Percentiles rank a stretch among this genome's conserved stretches.
phyloP scores from a whole-genome alignment of 2,888 invertebrate species.

The Synanthedon formicaeformis region DNA sequence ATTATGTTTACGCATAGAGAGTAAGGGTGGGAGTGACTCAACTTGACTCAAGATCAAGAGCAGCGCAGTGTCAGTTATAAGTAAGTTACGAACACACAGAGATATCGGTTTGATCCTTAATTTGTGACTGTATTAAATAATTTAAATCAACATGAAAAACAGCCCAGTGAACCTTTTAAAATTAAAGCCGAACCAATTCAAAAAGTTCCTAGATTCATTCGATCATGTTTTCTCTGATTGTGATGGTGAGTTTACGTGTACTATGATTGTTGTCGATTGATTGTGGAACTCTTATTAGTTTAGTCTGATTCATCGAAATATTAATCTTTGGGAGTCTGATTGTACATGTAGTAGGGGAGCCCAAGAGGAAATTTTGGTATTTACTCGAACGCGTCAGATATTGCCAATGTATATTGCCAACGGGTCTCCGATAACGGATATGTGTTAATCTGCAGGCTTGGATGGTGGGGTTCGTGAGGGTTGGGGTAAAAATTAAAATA shows the following conservation, averaged over 20 bases:
- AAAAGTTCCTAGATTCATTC: constrained; percentile 71
- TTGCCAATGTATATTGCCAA: no score
- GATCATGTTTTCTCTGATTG: constrained; percentile 83
- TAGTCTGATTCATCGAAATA: background rate
- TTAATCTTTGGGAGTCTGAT: background rate
- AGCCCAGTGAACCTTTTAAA: constrained; percentile 47
- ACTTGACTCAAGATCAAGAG: no score
- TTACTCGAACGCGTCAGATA: no score
- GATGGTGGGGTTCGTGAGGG: no score
- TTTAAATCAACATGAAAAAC: constrained; percentile 16
- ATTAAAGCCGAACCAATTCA: constrained; percentile 49
- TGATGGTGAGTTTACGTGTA: constrained; percentile 70
- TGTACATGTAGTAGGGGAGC: background rate
- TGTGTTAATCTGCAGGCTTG: no score
- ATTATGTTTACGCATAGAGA: background rate
- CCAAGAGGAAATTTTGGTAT: no score
- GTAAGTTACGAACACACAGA: constrained; percentile 45
- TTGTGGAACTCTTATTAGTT: background rate
- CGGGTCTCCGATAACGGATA: no score
- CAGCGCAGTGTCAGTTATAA: constrained; percentile 34
- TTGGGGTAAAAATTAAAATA: no score
- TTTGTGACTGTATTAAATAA: constrained; percentile 6
- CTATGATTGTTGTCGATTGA: background rate
- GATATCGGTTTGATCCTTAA: constrained; percentile 7
- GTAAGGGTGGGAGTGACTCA: background rate